Percentiles rank a stretch among this genome's conserved stretches.
These are phyloP conservation scores for Plectropomus leopardus DNA, from an alignment of 2,113 vertebrate species.

Conservation along the genomic window DNA sequence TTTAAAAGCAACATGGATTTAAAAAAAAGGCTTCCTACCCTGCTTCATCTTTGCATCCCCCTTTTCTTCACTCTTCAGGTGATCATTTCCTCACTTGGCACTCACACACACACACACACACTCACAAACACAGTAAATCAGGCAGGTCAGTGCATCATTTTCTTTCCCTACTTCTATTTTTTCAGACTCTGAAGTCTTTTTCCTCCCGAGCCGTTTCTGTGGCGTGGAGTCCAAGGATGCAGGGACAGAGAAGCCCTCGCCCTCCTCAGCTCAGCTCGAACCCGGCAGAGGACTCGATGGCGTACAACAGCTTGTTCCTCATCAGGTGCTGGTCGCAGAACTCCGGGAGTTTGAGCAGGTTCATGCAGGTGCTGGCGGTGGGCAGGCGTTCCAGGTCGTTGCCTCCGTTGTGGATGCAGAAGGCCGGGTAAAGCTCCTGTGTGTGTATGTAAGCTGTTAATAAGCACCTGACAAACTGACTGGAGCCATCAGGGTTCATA, in stretches of 20 bases:
- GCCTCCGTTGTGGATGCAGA: slow-evolving; percentile 98
- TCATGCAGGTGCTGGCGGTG: slow-evolving; percentile 99
- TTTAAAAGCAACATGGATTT: slow-evolving; percentile 64
- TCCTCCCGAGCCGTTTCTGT: slow-evolving; percentile 21
- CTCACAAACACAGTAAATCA: slow-evolving; percentile 50
- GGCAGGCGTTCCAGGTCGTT: slow-evolving; percentile 94
- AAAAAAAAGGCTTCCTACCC: slow-evolving; percentile 44
- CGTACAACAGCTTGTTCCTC: slow-evolving; percentile 97
- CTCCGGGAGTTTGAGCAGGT: slow-evolving; percentile 97
- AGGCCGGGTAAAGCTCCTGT: slow-evolving; percentile 97
- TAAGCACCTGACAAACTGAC: slow-evolving; percentile 15
- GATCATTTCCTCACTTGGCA: slow-evolving; percentile 44
- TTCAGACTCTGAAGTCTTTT: slow-evolving; percentile 26
- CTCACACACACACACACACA: slow-evolving; percentile 16
- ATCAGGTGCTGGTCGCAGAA: slow-evolving; percentile 94
- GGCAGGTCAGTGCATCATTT: slow-evolving; percentile 72
- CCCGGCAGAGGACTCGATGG: slow-evolving; percentile 97
- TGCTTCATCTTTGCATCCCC: slow-evolving; percentile 31
- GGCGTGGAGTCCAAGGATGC: slow-evolving; percentile 30
- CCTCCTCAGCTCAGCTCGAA: slow-evolving; percentile 96
- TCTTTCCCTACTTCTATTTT: slow-evolving; percentile 13
- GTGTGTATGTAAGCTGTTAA: slow-evolving; percentile 34
- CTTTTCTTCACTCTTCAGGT: slow-evolving; percentile 28
- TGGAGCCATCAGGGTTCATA: no score
- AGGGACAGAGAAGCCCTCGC: slow-evolving; percentile 18